These are phyloP conservation scores for Caenorhabditis briggsae DNA, from an alignment of 1,140 invertebrate species.

Conservation along the genomic window DNA sequence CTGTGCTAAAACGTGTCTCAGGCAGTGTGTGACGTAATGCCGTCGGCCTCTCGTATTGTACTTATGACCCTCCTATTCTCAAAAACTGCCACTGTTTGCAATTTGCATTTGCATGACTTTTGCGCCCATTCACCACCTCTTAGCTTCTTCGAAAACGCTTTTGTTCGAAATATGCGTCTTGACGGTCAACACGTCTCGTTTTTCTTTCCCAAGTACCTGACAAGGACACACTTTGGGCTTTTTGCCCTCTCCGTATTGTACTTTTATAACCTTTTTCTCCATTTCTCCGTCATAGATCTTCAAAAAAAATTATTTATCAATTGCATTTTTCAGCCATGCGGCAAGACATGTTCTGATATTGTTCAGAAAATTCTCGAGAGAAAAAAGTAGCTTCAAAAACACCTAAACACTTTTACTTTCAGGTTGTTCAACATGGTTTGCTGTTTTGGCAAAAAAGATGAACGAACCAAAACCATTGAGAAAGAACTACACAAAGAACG, in stretches of 20 bases:
- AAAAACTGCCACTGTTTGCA: constrained; percentile 21
- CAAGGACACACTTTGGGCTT: constrained; percentile 24
- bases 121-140: background rate
- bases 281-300: background rate
- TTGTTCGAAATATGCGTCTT: background rate
- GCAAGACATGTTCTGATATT: background rate
- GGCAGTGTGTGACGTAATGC: constrained; percentile 19
- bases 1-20: constrained; percentile 12
- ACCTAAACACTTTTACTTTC: background rate
- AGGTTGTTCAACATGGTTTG: constrained; percentile 50
- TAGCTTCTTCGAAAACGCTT: constrained; percentile 18
- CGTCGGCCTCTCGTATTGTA: constrained; percentile 32
- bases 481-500: constrained; percentile 65
- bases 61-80: constrained; percentile 10
- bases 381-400: background rate
- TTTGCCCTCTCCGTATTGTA: constrained; percentile 19
- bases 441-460: constrained; percentile 50
- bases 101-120: constrained; percentile 42
- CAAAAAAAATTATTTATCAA: background rate
- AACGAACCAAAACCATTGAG: constrained; percentile 63
- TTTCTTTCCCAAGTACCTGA: background rate
- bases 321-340: background rate
- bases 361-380: no score
- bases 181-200: background rate
- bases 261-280: constrained; percentile 40